Conservation (phyloP, 2,113 vertebrate genomes). For the Cromileptes altivelis region DNA sequence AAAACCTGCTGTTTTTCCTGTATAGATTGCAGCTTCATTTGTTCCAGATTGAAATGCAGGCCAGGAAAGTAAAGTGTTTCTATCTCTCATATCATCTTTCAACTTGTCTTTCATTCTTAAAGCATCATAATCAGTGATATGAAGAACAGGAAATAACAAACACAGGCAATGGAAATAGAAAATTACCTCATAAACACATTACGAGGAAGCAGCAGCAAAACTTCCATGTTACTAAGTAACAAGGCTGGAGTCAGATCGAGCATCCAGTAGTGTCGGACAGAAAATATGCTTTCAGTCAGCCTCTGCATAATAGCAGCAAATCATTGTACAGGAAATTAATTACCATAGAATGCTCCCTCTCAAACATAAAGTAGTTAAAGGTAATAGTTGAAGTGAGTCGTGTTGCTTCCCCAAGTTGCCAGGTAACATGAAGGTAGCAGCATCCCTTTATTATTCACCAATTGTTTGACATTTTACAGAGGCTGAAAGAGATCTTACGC, state of each 20-base stretch:
- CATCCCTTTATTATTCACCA: background rate
- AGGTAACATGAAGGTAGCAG: slow-evolving; percentile 36
- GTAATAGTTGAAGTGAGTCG: background rate
- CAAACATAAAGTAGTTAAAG: background rate
- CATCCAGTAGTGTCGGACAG: background rate
- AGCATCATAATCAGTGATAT: background rate
- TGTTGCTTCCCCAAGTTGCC: slow-evolving; percentile 16
- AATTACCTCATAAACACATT: background rate
- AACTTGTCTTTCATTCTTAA: background rate
- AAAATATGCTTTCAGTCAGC: slow-evolving; percentile 11
- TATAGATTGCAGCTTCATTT: background rate
- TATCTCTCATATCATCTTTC: background rate
- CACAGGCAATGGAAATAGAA: too few species aligned
- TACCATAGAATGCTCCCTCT: slow-evolving; percentile 3
- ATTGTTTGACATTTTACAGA: slow-evolving; percentile 14
- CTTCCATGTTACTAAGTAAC: slow-evolving; percentile 51
- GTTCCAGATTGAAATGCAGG: background rate
- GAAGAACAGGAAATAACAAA: background rate
- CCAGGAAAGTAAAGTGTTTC: background rate
- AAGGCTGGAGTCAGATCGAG: background rate
- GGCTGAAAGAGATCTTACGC: slow-evolving; percentile 26
- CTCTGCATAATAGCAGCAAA: slow-evolving; percentile 4
- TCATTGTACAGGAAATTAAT: slow-evolving; percentile 18
- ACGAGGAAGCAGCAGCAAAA: slow-evolving; percentile 1
- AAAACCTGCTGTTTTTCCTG: background rate